Evolutionary conservation across 2,113 vertebrate species (phyloP).

Genomic region (Motacilla alba): DNA sequence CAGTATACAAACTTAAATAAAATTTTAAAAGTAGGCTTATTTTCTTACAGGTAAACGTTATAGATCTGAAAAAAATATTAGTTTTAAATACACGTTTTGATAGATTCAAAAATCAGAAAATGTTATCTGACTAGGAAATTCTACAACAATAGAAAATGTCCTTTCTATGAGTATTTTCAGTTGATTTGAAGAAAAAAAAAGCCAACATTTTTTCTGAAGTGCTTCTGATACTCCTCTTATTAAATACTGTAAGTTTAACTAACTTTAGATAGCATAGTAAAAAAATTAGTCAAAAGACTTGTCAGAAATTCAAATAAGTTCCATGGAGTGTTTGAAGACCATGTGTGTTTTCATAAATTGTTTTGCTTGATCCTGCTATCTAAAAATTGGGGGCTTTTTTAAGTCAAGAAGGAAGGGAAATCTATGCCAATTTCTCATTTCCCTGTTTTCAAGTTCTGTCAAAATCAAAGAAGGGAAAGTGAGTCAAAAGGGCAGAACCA

Average conservation of each 20-base stretch:
- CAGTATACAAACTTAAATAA: background rate
- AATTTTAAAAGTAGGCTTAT: background rate
- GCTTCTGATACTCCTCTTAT: background rate
- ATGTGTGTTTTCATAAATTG: rapidly evolving
- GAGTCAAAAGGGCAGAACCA: background rate
- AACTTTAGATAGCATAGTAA: background rate
- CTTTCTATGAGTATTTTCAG: background rate
- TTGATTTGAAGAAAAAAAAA: background rate
- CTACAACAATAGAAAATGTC: background rate
- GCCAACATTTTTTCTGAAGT: rapidly evolving
- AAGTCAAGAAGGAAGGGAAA: background rate
- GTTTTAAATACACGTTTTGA: background rate
- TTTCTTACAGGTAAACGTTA: background rate
- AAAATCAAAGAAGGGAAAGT: background rate
- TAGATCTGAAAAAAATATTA: background rate
- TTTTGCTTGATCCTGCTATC: background rate
- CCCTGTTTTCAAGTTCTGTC: background rate
- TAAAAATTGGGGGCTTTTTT: background rate
- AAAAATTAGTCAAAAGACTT: background rate
- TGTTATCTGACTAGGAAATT: background rate
- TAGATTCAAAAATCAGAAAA: background rate
- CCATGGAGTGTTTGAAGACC: background rate
- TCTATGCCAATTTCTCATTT: background rate
- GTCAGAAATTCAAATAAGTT: background rate
- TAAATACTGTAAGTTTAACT: background rate